These are phyloP conservation scores for Musca domestica DNA, from an alignment of 1,140 invertebrate genomes.

Conservation along the genomic window DNA sequence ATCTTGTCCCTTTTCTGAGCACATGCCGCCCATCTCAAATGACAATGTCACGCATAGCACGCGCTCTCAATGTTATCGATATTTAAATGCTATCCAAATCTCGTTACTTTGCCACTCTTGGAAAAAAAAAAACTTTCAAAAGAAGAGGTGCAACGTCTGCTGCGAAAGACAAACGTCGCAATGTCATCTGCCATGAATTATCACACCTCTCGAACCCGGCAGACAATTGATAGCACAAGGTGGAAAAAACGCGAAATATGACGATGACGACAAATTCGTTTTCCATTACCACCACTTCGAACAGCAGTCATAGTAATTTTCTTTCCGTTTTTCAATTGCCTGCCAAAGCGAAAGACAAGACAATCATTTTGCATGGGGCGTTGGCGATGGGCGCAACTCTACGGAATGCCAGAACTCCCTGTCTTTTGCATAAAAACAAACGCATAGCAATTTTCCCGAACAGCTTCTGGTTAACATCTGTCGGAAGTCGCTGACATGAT, in stretches of 20 bases:
- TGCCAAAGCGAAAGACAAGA: not conserved
- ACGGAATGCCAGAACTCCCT: not conserved
- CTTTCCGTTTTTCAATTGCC: too few species aligned
- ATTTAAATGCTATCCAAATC: not conserved
- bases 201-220: not conserved
- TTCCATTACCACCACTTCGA: not conserved
- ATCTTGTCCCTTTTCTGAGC: too few species aligned
- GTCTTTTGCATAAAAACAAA: not conserved
- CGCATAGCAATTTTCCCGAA: not conserved
- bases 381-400: not conserved
- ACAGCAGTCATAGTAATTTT: too few species aligned
- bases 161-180: not conserved
- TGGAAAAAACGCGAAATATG: not conserved
- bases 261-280: not conserved
- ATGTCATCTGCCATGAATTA: slow-evolving; percentile 14
- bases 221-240: not conserved
- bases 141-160: not conserved
- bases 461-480: slow-evolving; percentile 37
- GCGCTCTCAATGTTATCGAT: too few species aligned
- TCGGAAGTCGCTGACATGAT: slow-evolving; percentile 45
- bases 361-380: not conserved
- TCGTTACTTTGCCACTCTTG: not conserved
- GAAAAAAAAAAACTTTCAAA: too few species aligned
- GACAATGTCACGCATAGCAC: too few species aligned
- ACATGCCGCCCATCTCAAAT: too few species aligned